Conservation (phyloP, 2,888 invertebrate species). For the Stegophylla sp. region DNA sequence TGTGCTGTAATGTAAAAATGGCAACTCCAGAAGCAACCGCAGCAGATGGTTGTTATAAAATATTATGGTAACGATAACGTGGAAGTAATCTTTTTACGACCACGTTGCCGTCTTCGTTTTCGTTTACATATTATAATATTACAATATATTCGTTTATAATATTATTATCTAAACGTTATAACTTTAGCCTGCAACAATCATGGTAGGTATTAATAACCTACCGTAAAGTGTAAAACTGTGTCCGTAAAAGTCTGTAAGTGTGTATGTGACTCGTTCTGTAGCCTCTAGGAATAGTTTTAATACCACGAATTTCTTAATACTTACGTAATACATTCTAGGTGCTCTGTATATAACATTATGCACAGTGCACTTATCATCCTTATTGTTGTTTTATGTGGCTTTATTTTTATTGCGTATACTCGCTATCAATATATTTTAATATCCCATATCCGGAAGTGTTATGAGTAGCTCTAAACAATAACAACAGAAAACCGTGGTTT, state of each 20-base stretch:
- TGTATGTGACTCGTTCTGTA: neutral
- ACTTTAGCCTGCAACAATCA: neutral
- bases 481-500: neutral
- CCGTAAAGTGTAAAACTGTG: neutral
- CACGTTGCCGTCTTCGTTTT: neutral
- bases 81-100: slow-evolving; percentile 31
- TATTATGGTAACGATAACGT: neutral
- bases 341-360: neutral
- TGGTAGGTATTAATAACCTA: neutral
- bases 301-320: neutral
- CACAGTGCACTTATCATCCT: too few species aligned
- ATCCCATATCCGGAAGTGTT: neutral
- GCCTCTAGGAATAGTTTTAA: neutral
- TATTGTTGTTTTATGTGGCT: too few species aligned
- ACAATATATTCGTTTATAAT: too few species aligned
- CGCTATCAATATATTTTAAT: neutral
- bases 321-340: neutral
- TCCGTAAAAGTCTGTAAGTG: too few species aligned
- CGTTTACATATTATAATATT: slow-evolving; percentile 19
- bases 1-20: too few species aligned
- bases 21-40: neutral
- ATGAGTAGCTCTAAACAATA: neutral
- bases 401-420: neutral
- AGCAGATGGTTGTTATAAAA: slow-evolving; percentile 40
- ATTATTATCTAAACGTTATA: too few species aligned